A percentile compares a stretch with the other conserved stretches of the same genome.
Conservation (phyloP, 2,888 invertebrate species). For the Geotrupes spiniger region DNA sequence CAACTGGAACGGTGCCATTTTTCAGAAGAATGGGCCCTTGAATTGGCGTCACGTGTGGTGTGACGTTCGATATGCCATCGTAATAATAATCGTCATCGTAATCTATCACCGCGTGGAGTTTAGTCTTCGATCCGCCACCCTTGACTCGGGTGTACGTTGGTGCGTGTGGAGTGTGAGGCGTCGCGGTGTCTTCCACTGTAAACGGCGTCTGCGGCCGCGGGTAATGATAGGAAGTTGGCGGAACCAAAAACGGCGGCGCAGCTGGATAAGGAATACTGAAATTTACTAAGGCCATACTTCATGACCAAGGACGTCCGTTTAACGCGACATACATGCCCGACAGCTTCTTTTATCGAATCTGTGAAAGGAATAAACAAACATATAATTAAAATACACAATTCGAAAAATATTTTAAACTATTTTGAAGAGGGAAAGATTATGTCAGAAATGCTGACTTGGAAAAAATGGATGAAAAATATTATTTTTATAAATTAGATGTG, state of each 20-base stretch:
- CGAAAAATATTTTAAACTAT: too few species aligned
- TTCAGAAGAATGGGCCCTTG: constrained; percentile 85
- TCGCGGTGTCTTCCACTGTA: constrained; percentile 49
- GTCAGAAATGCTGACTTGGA: too few species aligned
- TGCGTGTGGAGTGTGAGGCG: constrained; percentile 47
- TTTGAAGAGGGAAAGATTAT: too few species aligned
- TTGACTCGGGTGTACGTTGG: constrained; percentile 67
- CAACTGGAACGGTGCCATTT: constrained; percentile 83
- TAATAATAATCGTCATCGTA: constrained; percentile 67
- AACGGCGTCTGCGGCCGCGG: constrained; percentile 46
- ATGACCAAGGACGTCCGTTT: background rate
- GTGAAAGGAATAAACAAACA: too few species aligned
- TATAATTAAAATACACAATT: too few species aligned
- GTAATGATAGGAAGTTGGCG: constrained; percentile 40
- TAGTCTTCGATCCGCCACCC: constrained; percentile 55
- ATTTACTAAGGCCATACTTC: constrained; percentile 44
- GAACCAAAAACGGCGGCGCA: constrained; percentile 26
- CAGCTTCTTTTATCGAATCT: background rate
- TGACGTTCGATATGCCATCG: constrained; percentile 42
- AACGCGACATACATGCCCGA: background rate
- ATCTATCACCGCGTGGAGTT: constrained; percentile 70
- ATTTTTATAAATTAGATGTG: too few species aligned
- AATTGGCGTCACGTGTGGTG: constrained; percentile 75
- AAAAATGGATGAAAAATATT: too few species aligned
- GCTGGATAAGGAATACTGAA: constrained; percentile 42